Evolutionary conservation across 2,797 vertebrate genomes (phyloP).

Genomic region (Acrocephalus scirpaceus): DNA sequence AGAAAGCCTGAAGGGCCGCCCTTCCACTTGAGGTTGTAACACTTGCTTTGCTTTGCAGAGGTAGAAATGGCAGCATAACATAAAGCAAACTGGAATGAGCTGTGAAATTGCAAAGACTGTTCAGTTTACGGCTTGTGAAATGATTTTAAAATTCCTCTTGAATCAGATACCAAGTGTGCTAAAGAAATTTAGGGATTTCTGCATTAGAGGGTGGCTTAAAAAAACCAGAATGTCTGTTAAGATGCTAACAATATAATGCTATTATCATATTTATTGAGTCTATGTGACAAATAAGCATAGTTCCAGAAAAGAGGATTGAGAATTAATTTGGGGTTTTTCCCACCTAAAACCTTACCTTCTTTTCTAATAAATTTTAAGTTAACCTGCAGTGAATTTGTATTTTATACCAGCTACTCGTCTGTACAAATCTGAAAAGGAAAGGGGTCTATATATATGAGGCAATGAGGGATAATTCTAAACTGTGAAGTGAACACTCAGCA

Average conservation of each 20-base stretch:
- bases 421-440: not conserved
- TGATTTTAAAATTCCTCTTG: not conserved
- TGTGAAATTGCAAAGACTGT: not conserved
- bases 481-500: not conserved
- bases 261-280: slow-evolving; percentile 11
- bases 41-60: not conserved
- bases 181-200: not conserved
- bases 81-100: not conserved
- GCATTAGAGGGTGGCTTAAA: not conserved
- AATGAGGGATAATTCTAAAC: not conserved
- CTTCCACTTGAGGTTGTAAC: not conserved
- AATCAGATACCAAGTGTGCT: not conserved
- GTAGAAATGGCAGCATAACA: not conserved
- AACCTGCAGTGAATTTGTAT: not conserved
- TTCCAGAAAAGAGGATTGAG: slow-evolving; percentile 26
- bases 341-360: not conserved
- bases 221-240: not conserved
- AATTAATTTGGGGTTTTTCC: not conserved
- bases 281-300: not conserved
- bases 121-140: not conserved
- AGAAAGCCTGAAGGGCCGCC: not conserved
- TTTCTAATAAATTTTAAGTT: slow-evolving; percentile 41
- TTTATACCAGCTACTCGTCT: not conserved
- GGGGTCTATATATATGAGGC: not conserved
- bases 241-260: not conserved